Base-by-base conservation (phyloP, 2,888 invertebrate genomes). In the Drosophila trichaetosa region DNA sequence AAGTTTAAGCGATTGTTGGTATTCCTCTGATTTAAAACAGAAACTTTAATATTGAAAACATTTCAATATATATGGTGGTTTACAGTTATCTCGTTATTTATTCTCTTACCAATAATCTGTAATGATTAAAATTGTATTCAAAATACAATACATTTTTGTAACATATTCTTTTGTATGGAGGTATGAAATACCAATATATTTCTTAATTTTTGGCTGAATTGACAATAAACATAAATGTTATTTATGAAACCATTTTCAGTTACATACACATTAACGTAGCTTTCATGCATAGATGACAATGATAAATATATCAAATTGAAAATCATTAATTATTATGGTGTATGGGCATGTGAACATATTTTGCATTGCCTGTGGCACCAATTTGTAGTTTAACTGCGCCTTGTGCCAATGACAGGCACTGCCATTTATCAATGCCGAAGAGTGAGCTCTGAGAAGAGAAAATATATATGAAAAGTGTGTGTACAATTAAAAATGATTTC, bases 401-500 rank as follows among this genome's bases (percentile, higher is more conserved):
- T 59, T 36, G 11, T 31, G 58, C 36, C n/a, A 27, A 16, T 34
- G 42, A 13, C 57, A 34, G 67, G 18, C 27, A 11, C 67, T 34
- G 69, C 36, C 60, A 60, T 73, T 57, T 64, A 52, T 60, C 58
- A 72, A 54, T 61, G 46, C 6, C 31, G n/a, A 49, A 59, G 36
- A 34, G 31, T 16, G 27, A 21, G 13, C 29, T 16, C 13, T n/a
- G 42, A 24, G 21, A 40, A 57, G 2, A 4, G 13, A 36, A 51
- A 62, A 36, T 36, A 27, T 69, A 62, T 40, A 57, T 61, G 49
- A 38, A 27, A 36, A 54, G 53, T 61, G 49, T 57, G 51, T 71
- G 71, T 72, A 76, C 80, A 76, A 83, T 84, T 82, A 80, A 80
- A 67, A 72, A 69, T 61, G 64, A 76, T 82, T 76, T 62, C 53